Base-by-base conservation (phyloP, 2,797 vertebrate genomes). In the Labeo calbasu region DNA sequence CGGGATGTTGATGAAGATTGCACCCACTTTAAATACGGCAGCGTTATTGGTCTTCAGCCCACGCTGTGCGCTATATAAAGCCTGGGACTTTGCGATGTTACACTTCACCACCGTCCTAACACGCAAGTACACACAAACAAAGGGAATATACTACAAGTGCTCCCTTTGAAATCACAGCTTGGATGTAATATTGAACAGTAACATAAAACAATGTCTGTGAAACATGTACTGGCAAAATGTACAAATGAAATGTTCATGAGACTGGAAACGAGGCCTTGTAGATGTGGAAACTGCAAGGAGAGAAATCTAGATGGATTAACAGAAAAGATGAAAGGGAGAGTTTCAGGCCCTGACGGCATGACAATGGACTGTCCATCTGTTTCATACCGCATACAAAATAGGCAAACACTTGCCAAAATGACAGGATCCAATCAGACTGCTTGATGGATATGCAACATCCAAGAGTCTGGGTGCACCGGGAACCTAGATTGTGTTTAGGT, bases 11-110 rank as follows among this genome's bases (percentile, higher is more conserved):
- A 99, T 99, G 91, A 97, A 96, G 92, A 99, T 98, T 79, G 97
- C 96, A 0, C 98, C 98, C 14, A 99, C 97, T 93, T 98, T 98
- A 90, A 99, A 96, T 78, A 99, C 96, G 0, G 98, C 97, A 0
- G 98, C 97, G 0, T 99, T 99, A 92, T 98, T 99, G 77, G 98
- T 98, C 89, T 96, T 97, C 88, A 99, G 63, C 17, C 98, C 98
- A 36, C 98, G 93, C 93, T 99, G 98, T 73, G 98, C 98, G 21
- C 98, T 99, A 88, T 99, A 99, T 69, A 99, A 93, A 2, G 98
- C 98, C 92, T 99, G 98, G 0, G 98, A 99, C 92, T 99, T 99
- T 88, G 98, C 98, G 61, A 99, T 98, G 90, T 98, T 99, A 91
- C 98, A 99, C 88, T 99, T 99, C 88, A 99, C 98, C 36, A 99